These are phyloP conservation scores for Ictidomys tridecemlineatus DNA, from an alignment of 2,113 vertebrate species.

Conservation along the genomic window DNA sequence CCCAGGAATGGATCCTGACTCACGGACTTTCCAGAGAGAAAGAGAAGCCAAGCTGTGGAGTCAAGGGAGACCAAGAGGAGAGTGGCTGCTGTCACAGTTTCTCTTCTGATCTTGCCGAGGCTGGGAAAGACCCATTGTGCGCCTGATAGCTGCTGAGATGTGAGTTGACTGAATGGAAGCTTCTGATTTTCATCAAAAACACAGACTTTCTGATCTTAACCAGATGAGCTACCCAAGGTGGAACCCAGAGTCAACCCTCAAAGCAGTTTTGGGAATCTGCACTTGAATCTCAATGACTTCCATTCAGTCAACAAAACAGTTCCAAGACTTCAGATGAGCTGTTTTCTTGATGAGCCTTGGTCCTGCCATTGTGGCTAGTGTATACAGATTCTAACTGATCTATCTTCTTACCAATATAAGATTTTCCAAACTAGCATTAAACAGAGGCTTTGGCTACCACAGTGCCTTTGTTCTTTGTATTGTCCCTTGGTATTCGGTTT, in stretches of 20 bases:
- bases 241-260: neutral
- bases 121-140: neutral
- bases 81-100: neutral
- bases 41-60: neutral
- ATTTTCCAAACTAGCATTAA: slow-evolving; percentile 38
- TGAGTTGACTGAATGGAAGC: slow-evolving; percentile 1
- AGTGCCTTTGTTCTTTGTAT: neutral
- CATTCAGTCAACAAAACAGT: neutral
- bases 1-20: neutral
- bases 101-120: neutral
- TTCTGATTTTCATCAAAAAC: slow-evolving; percentile 62
- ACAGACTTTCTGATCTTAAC: neutral
- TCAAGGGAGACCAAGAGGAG: neutral
- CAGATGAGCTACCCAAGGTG: neutral
- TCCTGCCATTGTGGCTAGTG: neutral
- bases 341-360: neutral
- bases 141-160: neutral
- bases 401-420: neutral
- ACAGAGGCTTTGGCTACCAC: neutral
- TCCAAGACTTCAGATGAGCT: neutral
- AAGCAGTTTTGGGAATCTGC: slow-evolving; percentile 3
- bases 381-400: neutral
- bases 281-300: neutral
- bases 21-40: neutral
- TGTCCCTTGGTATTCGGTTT: neutral